Evolutionary conservation across 2,888 invertebrate genomes (phyloP), one percentile per base, ranked within the genome.

Genomic region (Endomychus coccineus): DNA sequence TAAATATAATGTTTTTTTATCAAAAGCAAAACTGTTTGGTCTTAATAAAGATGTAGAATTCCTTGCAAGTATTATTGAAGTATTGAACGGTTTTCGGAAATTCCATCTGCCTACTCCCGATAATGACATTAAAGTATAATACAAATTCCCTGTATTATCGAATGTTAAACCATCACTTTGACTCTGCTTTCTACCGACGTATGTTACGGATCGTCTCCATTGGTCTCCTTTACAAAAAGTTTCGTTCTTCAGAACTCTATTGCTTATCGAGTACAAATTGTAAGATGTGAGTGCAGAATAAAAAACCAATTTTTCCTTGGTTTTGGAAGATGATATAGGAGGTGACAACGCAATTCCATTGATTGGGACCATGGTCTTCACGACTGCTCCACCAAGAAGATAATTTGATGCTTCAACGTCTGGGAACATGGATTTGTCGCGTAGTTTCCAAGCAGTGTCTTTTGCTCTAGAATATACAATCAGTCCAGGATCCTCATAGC

Each of bases 261-360:
- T 76, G 10, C 75, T 72, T 14, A 84, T 61, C 0, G 77, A 71
- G 52, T 76, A 83, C 7, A 84, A 30, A 32, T 52, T 55, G 33
- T 46, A 54, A 13, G 55, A 56, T 11, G 52, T 50, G 5, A 62
- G 39, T 4, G 61, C 48, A 10, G 51, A 49, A 29, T 55, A 64
- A 46, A 47, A 61, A 1, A 62, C 44, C 6, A 48, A 43, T 32
- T 55, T 50, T 3, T 48, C 45, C 6, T 47, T 43, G n/a, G n/a
- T n/a, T n/a, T n/a, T n/a, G n/a, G n/a, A n/a, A n/a, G n/a, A n/a
- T n/a, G n/a, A n/a, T n/a, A n/a, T n/a, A n/a, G n/a, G n/a, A 2
- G 81, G 80, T 2, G 82, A 79, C 4, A 84, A 63, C 1, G 83
- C 82, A 30, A 83, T 79, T 3, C 83, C 83, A 52, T 82, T 78